Evolutionary conservation across 2,797 vertebrate species (phyloP).

Genomic region (Phataginus tetradactyla): DNA sequence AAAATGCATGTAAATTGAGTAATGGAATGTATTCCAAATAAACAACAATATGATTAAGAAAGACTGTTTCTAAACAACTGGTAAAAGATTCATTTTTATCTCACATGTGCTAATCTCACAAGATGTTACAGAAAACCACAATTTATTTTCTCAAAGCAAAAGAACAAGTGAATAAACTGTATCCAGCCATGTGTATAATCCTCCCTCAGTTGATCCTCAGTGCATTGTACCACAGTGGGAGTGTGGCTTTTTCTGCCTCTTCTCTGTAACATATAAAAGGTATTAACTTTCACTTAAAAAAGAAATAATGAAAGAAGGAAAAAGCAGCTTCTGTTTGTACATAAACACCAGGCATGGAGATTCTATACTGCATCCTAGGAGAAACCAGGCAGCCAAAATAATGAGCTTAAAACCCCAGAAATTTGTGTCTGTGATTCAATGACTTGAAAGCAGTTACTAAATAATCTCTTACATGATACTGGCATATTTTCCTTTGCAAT

Average conservation of each 20-base stretch:
- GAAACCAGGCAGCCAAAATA: slow-evolving; percentile 75
- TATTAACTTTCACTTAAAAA: slow-evolving; percentile 63
- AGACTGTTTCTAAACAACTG: slow-evolving; percentile 46
- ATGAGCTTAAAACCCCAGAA: slow-evolving; percentile 72
- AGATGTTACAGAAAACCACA: slow-evolving; percentile 23
- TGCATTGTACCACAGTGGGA: slow-evolving; percentile 45
- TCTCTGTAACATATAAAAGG: slow-evolving; percentile 71
- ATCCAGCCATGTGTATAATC: slow-evolving; percentile 68
- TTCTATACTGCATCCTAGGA: slow-evolving; percentile 77
- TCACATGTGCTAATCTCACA: slow-evolving; percentile 49
- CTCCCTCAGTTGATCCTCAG: neutral
- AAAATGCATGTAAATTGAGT: neutral
- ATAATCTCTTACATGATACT: slow-evolving; percentile 21
- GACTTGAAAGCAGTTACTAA: slow-evolving; percentile 66
- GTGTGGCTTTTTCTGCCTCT: slow-evolving; percentile 49
- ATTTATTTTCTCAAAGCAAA: slow-evolving; percentile 50
- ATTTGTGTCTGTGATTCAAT: slow-evolving; percentile 37
- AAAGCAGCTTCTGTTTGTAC: slow-evolving; percentile 77
- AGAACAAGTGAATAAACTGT: slow-evolving; percentile 33
- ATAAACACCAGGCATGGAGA: slow-evolving; percentile 71
- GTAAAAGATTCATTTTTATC: slow-evolving; percentile 49
- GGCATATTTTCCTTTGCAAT: slow-evolving; percentile 40
- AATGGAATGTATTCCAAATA: neutral
- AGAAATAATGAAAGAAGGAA: slow-evolving; percentile 64
- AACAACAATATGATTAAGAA: slow-evolving; percentile 37